These are phyloP conservation scores for Cheilinus undulatus DNA, from an alignment of 2,113 vertebrate species.

Conservation along the genomic window DNA sequence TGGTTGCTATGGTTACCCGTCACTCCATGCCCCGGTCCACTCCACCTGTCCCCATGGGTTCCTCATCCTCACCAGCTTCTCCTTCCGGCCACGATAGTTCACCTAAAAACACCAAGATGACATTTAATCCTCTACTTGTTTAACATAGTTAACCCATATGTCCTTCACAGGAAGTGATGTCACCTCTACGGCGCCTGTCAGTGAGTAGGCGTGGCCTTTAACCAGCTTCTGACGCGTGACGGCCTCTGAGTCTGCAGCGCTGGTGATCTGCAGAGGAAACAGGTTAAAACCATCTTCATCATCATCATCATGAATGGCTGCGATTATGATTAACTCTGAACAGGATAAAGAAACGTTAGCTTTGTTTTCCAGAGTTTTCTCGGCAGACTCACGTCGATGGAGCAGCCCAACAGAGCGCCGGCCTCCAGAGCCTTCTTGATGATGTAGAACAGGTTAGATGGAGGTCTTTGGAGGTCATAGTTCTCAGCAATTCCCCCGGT, in stretches of 20 bases:
- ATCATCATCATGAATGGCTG: neutral
- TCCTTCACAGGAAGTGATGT: neutral
- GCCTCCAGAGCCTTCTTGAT: constrained; percentile 91
- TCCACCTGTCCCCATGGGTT: constrained; percentile 98
- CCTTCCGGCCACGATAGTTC: constrained; percentile 85
- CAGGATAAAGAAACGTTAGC: neutral
- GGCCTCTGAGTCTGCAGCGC: constrained; percentile 90
- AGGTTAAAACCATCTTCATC: neutral
- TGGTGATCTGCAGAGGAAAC: constrained; percentile 88
- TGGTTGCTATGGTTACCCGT: constrained; percentile 82
- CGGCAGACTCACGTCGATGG: constrained; percentile 89
- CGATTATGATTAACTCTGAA: neutral
- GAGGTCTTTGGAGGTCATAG: constrained; percentile 88
- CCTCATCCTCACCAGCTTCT: constrained; percentile 92
- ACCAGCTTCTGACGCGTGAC: constrained; percentile 94
- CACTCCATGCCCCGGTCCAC: constrained; percentile 96
- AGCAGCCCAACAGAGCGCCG: constrained; percentile 93
- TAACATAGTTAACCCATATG: neutral
- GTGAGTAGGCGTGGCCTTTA: constrained; percentile 94
- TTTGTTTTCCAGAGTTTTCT: neutral
- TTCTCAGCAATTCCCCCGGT: constrained; percentile 93
- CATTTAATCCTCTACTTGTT: fast-evolving
- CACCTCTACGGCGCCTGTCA: constrained; percentile 93
- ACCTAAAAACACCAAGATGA: constrained; percentile 81
- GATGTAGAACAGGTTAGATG: constrained; percentile 90